Evolutionary conservation across 2,113 vertebrate genomes (phyloP).

Genomic region (Bos javanicus): DNA sequence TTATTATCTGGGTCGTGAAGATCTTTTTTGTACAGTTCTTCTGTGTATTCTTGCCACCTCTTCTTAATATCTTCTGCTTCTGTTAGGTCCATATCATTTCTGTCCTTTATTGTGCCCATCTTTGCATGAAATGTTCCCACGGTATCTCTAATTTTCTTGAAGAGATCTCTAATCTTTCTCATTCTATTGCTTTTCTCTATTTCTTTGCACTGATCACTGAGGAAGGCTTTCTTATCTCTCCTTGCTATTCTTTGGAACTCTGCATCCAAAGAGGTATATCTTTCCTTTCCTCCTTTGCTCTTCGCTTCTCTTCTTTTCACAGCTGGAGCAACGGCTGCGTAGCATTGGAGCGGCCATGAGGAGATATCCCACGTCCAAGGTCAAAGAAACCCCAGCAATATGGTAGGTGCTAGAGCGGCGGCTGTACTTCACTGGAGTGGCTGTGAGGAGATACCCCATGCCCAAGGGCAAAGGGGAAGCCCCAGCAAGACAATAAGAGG

Average conservation of each 20-base stretch:
- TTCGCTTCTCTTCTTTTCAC: background rate
- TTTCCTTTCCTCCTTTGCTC: background rate
- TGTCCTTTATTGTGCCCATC: background rate
- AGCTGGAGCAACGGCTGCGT: fast-evolving
- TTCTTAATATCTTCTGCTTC: too few relatives aligned
- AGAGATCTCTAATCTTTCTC: background rate
- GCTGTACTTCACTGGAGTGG: background rate
- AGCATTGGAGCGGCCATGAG: fast-evolving
- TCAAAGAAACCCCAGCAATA: background rate
- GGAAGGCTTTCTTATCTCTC: background rate
- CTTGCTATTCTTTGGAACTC: background rate
- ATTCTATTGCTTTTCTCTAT: background rate
- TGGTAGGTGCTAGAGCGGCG: fast-evolving
- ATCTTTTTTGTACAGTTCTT: too few relatives aligned
- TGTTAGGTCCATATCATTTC: too few relatives aligned
- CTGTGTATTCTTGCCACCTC: too few relatives aligned
- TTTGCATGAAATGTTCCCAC: background rate
- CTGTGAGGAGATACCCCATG: background rate
- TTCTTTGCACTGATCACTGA: background rate
- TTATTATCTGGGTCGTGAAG: too few relatives aligned
- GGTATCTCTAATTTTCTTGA: background rate
- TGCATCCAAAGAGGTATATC: background rate
- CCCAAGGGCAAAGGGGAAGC: background rate
- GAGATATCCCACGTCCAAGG: background rate
- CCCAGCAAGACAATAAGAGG: background rate